Evolutionary conservation across 2,888 invertebrate species (phyloP), one percentile per base, ranked within the genome.

Genomic region (Phyllotreta striolata): DNA sequence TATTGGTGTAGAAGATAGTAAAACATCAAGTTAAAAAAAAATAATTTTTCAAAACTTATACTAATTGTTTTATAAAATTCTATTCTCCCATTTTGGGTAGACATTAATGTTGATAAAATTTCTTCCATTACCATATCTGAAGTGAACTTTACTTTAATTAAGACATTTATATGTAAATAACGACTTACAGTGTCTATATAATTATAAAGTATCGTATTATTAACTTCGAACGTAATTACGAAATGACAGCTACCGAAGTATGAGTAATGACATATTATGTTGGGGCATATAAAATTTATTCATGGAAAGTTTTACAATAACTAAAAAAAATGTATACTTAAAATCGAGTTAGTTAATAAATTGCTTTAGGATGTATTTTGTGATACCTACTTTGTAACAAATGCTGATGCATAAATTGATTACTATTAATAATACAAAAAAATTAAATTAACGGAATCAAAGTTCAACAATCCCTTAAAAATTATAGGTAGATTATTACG

Each of bases 111-210:
- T 49, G 34, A 49, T 49, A 49, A 47, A 34, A n/a, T 47, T 14
- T 34, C 6, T 47, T 6, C 38, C 13, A 52, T 52, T 52, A 52
- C 52, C 52, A 52, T 38, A 39, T 38, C 52, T 3, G 52, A 52
- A 52, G 12, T 38, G 39, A 52, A 52, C 12, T 52, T 38, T 38
- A 52, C 12, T 38, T 38, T 39, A 52, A 52, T 52, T 52, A 52
- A 52, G 52, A 52, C 38, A 52, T 52, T 52, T 52, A 52, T 38
- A 52, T 52, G 38, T 52, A 52, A 52, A 52, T 52, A 52, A 39
- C 52, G 9, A 52, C 39, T 52, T 52, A n/a, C 52, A 52, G 52
- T 52, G 52, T 52, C 52, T 52, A 52, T 39, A 52, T 52, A 52
- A 52, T 52, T 52, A 52, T 39, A 10, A 52, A 37, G 38, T 38